Percentiles rank a stretch among this genome's conserved stretches.
Evolutionary conservation across 2,888 invertebrate genomes (phyloP).

Genomic region (Mimas tiliae): DNA sequence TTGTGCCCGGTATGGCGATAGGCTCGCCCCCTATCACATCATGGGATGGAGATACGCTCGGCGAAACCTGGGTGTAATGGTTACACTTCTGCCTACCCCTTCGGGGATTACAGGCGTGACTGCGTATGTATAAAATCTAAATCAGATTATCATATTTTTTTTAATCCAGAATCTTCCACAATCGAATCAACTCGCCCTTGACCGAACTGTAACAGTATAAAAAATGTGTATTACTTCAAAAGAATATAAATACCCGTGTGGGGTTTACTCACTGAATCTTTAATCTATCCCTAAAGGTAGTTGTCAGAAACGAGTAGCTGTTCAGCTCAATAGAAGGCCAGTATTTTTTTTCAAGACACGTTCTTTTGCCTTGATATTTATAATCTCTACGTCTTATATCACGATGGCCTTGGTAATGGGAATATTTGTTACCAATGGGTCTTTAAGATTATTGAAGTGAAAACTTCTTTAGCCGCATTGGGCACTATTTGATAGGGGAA

Average conservation of each 20-base stretch:
- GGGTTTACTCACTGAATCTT: constrained; percentile 17
- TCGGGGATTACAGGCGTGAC: too few species aligned
- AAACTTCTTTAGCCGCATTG: too few species aligned
- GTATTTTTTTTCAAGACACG: background rate
- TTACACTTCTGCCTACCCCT: too few species aligned
- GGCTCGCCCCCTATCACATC: too few species aligned
- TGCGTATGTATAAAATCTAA: too few species aligned
- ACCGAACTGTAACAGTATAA: background rate
- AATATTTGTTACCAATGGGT: background rate
- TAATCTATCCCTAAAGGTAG: constrained; percentile 17
- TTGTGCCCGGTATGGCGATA: too few species aligned
- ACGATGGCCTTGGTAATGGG: background rate
- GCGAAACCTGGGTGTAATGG: too few species aligned
- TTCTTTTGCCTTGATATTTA: constrained; percentile 5
- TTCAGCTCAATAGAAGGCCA: background rate
- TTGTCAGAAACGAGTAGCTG: background rate
- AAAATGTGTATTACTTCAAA: constrained; percentile 21
- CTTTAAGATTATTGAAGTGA: too few species aligned
- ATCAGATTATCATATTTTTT: background rate
- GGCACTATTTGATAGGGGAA: too few species aligned
- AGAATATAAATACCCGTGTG: constrained; percentile 20
- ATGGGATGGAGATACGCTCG: too few species aligned
- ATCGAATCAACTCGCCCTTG: background rate
- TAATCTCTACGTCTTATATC: constrained; percentile 1
- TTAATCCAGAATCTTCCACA: background rate